Conservation (phyloP, 2,888 invertebrate species). For the Caenorhabditis becei region DNA sequence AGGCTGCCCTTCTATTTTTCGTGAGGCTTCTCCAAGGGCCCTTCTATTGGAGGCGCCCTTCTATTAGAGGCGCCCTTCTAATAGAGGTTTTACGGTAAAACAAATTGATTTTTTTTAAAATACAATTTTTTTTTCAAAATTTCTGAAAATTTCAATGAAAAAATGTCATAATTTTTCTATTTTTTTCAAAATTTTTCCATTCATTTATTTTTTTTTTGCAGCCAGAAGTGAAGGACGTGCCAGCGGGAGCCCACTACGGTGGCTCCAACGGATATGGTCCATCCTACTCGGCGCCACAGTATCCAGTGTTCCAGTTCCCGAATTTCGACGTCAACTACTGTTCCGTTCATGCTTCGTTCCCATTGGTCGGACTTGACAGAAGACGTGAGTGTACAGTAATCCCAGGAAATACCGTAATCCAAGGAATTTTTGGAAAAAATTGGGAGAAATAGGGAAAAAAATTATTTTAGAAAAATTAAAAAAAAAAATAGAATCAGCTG, state of each 20-base stretch:
- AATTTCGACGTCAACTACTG: slow-evolving; percentile 74
- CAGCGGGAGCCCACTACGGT: slow-evolving; percentile 53
- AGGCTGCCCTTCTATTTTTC: too few species aligned
- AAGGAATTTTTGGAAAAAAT: too few species aligned
- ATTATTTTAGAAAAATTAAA: neutral
- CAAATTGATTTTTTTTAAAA: neutral
- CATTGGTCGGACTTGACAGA: slow-evolving; percentile 61
- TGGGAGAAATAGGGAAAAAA: too few species aligned
- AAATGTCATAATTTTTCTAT: too few species aligned
- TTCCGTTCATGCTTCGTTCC: slow-evolving; percentile 73
- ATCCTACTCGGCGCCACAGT: slow-evolving; percentile 57
- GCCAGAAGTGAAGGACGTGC: slow-evolving; percentile 42
- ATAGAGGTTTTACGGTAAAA: too few species aligned
- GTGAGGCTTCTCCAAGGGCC: too few species aligned
- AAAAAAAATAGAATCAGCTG: too few species aligned
- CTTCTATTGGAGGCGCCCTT: too few species aligned
- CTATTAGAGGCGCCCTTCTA: too few species aligned
- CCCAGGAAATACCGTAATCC: slow-evolving; percentile 10
- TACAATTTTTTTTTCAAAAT: too few species aligned
- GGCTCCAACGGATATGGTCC: slow-evolving; percentile 20
- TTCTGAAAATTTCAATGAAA: too few species aligned
- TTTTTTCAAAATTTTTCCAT: neutral
- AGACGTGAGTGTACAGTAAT: slow-evolving; percentile 40
- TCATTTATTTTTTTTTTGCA: neutral
- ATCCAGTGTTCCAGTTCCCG: slow-evolving; percentile 61